Evolutionary conservation across 2,888 invertebrate species (phyloP), one percentile per base, ranked within the genome.

Genomic region (Lasioglossum vierecki): DNA sequence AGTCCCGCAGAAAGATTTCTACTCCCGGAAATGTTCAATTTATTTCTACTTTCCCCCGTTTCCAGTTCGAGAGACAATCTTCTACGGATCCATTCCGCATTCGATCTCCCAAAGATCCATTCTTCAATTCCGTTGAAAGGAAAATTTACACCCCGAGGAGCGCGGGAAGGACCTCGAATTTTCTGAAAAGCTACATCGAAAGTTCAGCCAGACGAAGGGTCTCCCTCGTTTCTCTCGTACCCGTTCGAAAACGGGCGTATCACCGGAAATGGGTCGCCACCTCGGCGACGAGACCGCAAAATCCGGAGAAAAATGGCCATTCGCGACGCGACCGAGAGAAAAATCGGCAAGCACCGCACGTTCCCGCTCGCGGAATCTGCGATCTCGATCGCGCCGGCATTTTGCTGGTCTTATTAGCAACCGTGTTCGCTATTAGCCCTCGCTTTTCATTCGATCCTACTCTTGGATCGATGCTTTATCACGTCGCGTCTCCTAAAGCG

Each of bases 331-430:
- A 9, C 41, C 35, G 71, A 35, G 60, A 78, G 57, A 63, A 46
- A 68, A 78, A 83, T 87, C 83, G 82, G 84, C 74, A 88, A 73
- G 83, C 88, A 75, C 49, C 44, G 77, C 87, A 82, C 88, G 89
- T 88, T 79, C 35, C 22, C 70, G 39, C 66, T 78, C 75, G 63
- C 68, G 66, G 76, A 75, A 60, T 73, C 80, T 8, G 63, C 80
- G 66, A 71, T 53, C 70, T 57, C 77, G 63, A 72, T 35, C 39
- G 60, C 4, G 60, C 26, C 30, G 15, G 0, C 60, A 60, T 60
- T 60, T 60, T 60, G 13, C 60, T 60, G 60, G 60, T 60, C 26
- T 15, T 26, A 60, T 60, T 60, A 60, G 60, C 26, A 60, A 30
- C 60, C 26, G 22, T 60, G 60, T 60, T 60, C 60, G 60, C 60